phyloP scores from a whole-genome alignment of 2,888 invertebrate species.

The Halictus quadricinctus region DNA sequence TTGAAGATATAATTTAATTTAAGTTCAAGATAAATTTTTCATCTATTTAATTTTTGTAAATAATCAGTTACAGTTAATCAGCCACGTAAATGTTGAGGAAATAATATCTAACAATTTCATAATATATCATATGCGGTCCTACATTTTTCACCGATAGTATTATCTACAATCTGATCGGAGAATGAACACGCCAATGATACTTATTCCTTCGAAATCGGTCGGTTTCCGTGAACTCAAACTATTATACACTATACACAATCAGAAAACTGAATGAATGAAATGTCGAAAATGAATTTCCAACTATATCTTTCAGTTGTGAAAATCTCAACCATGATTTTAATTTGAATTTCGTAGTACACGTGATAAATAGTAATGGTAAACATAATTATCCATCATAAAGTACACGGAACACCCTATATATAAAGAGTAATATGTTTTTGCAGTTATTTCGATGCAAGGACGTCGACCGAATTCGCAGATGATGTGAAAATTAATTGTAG shows the following conservation, averaged over 20 bases:
- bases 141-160: neutral
- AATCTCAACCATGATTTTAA: neutral
- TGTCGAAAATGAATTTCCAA: neutral
- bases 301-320: neutral
- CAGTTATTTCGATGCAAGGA: slow-evolving; percentile 66
- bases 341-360: neutral
- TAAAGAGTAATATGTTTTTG: slow-evolving; percentile 67
- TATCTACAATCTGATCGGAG: neutral
- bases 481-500: neutral
- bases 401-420: slow-evolving; percentile 64
- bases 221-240: neutral
- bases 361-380: neutral
- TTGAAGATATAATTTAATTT: no score
- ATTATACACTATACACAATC: neutral
- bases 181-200: neutral
- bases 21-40: neutral
- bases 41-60: neutral
- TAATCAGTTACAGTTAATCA: neutral
- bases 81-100: neutral
- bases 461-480: slow-evolving; percentile 66
- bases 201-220: neutral
- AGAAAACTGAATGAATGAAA: neutral
- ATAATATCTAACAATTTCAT: neutral
- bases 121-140: neutral
- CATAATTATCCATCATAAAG: neutral